Base-by-base conservation (phyloP, 2,888 invertebrate genomes). In the Tenthredo notha region DNA sequence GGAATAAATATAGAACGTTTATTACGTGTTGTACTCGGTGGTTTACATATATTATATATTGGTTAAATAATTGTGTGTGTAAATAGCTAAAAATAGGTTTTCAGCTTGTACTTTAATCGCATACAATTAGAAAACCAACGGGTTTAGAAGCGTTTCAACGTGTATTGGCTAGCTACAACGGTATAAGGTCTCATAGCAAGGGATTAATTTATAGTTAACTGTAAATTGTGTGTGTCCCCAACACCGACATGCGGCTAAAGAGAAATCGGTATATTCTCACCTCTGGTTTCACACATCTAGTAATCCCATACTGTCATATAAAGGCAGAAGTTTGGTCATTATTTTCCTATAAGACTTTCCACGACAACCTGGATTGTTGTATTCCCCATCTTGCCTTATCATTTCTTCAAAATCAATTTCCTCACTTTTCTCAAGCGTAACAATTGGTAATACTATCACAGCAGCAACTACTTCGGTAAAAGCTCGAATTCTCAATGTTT, bases 341-440 rank as follows among this genome's bases (percentile, higher is more conserved):
- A n/a, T 74, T 33, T 88, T 87, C 0, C 87, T 88, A 67, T 86
- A 92, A 0, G 33, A 2, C 33, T 86, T 74, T 10, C 85, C 84
- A 2, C 84, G 88, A 50, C 86, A 88, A 0, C 85, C 88, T 1
- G 89, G 89, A 85, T 88, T 90, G 2, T 86, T 61, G 25, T 84
- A 86, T 3, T 12, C 78, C 0, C 80, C 9, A 0, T 9, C 0
- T 3, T 10, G 3, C 10, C 12, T 54, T 82, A 92, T 3, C 0
- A 92, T 87, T 61, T 92, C 92, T 18, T 90, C 89, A 0, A 93
- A 21, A 50, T 88, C 85, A 58, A 87, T 87, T 0, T 84, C 91
- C 0, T 91, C 84, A 40, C 54, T 82, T 61, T 90, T 91, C 3
- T 92, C 90, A 3, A 88, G 18, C 5, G 91, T 25, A 1, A 92